Evolutionary conservation across 1,140 invertebrate species (phyloP).

Genomic region (Drosophila albomicans): DNA sequence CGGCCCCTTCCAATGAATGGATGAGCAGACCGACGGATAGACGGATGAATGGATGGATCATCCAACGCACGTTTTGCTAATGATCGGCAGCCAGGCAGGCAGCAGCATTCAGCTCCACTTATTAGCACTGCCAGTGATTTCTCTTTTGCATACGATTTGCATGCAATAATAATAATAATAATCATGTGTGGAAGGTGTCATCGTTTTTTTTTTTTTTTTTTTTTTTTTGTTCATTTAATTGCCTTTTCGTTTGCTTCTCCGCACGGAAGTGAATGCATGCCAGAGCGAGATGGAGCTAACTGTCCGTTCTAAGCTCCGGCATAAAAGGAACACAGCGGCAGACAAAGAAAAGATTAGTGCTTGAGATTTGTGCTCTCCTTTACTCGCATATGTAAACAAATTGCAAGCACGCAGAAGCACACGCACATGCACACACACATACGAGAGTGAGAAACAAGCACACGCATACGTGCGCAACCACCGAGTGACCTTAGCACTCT

Average conservation of each 20-base stretch:
- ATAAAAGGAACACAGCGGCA: constrained; percentile 11
- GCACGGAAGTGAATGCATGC: background rate
- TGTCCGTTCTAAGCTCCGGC: constrained; percentile 4
- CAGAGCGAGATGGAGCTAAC: background rate
- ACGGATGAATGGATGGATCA: background rate
- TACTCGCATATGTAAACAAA: constrained; percentile 61
- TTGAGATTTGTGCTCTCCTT: constrained; percentile 20
- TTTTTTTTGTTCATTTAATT: constrained; percentile 7
- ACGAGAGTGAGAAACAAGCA: constrained; percentile 1
- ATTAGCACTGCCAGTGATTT: constrained; percentile 39
- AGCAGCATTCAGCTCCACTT: constrained; percentile 32
- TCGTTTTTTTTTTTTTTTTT: background rate
- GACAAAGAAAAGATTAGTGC: constrained; percentile 24
- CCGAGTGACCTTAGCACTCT: constrained; percentile 70
- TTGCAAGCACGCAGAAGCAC: constrained; percentile 41
- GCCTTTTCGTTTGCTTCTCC: background rate
- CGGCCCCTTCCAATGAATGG: background rate
- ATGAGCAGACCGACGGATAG: background rate
- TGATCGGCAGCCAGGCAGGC: constrained; percentile 11
- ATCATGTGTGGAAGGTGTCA: constrained; percentile 29
- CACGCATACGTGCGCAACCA: constrained; percentile 46
- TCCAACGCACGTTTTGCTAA: constrained; percentile 36
- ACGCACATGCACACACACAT: constrained; percentile 5
- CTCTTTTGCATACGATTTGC: constrained; percentile 36
- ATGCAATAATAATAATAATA: constrained; percentile 8